Percentiles rank a stretch among this genome's conserved stretches.
phyloP scores from a whole-genome alignment of 2,113 vertebrate genomes.

The Galbula dea region DNA sequence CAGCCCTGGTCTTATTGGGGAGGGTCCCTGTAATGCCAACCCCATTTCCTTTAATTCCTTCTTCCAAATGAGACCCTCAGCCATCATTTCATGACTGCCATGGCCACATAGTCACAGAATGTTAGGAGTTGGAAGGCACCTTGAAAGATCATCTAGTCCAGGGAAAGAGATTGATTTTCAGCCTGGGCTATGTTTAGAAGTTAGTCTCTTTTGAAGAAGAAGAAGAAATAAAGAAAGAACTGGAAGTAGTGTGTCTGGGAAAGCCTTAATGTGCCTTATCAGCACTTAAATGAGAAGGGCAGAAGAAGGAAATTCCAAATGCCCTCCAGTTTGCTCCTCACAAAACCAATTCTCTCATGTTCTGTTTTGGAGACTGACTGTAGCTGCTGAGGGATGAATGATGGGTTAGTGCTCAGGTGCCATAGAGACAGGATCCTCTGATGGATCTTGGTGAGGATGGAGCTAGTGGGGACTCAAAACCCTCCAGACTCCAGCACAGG shows the following conservation, averaged over 20 bases:
- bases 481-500: neutral
- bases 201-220: neutral
- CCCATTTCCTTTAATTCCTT: neutral
- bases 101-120: neutral
- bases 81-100: accelerated
- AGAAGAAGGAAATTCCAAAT: neutral
- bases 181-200: neutral
- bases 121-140: too few relatives aligned
- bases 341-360: neutral
- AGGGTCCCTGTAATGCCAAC: neutral
- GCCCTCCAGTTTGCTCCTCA: neutral
- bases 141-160: too few relatives aligned
- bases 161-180: neutral
- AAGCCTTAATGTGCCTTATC: neutral
- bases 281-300: neutral
- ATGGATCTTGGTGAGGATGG: neutral
- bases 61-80: neutral
- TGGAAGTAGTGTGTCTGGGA: neutral
- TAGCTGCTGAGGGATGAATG: neutral
- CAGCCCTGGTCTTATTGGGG: accelerated
- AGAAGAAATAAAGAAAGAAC: neutral
- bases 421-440: accelerated
- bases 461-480: accelerated
- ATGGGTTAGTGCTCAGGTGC: neutral
- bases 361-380: neutral